Evolutionary conservation across 2,113 vertebrate species (phyloP).

Genomic region (Chloebia gouldiae): DNA sequence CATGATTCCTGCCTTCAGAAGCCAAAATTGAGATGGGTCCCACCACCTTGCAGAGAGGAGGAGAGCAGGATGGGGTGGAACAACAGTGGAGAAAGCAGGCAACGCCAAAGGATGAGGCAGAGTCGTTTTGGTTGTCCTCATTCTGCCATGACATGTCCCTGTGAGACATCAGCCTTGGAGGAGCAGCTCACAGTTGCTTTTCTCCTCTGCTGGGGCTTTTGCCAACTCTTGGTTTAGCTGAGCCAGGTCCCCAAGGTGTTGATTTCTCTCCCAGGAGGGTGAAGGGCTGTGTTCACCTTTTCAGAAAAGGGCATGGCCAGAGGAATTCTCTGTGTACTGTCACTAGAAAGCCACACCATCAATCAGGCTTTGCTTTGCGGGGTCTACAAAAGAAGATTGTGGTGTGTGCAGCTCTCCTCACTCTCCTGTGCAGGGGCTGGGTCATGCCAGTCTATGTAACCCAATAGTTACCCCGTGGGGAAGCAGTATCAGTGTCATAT

Average conservation of each 20-base stretch:
- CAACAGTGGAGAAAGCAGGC: not conserved
- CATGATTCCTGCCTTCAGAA: not conserved
- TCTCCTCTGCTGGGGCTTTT: not conserved
- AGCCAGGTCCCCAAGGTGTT: not conserved
- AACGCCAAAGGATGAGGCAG: not conserved
- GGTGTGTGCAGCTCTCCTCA: not conserved
- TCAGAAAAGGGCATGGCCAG: not conserved
- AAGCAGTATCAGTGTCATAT: constrained; percentile 14
- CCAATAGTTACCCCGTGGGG: constrained; percentile 3
- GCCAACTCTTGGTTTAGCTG: not conserved
- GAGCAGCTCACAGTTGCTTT: not conserved
- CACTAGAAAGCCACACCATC: constrained; percentile 28
- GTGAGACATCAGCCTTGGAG: not conserved
- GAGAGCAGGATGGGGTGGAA: not conserved
- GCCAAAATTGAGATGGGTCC: rapidly evolving
- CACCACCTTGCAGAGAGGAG: not conserved
- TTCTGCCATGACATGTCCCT: not conserved
- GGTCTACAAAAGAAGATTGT: not conserved
- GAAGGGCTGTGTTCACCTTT: not conserved
- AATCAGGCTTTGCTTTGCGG: constrained; percentile 14
- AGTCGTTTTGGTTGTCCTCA: not conserved
- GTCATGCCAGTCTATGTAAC: constrained; percentile 34
- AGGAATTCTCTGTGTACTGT: not conserved
- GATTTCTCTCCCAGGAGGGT: not conserved
- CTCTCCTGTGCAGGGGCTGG: not conserved